These are phyloP conservation scores for Phenganax stokvisi DNA, from an alignment of 92 coral and sea anemone genomes.

Conservation along the genomic window DNA sequence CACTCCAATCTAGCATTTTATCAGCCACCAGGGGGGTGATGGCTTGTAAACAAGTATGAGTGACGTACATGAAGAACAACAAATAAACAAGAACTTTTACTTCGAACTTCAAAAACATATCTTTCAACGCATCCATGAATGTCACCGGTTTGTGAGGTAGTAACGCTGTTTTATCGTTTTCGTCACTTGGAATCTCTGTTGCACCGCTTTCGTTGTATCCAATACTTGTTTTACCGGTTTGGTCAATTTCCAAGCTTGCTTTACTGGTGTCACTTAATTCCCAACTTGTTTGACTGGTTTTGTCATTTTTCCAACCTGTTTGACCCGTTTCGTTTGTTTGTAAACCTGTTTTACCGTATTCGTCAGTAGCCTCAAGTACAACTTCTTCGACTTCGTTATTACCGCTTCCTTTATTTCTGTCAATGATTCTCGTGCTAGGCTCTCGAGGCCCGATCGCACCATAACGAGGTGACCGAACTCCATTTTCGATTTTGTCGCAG, in stretches of 20 bases:
- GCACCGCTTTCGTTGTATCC: neutral
- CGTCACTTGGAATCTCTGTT: neutral
- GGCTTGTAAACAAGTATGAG: constrained; percentile 36
- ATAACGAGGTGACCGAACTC: neutral
- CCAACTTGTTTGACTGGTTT: too few species aligned
- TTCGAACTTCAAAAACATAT: constrained; percentile 35
- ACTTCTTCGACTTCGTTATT: neutral
- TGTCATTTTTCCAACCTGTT: too few species aligned
- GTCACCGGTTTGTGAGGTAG: neutral
- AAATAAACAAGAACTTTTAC: constrained; percentile 32
- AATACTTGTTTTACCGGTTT: too few species aligned
- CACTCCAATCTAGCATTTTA: constrained; percentile 30
- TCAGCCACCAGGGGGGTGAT: constrained; percentile 35
- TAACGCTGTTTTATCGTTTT: neutral
- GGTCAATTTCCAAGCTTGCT: too few species aligned
- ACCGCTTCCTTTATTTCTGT: neutral
- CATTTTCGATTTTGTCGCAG: neutral
- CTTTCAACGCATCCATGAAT: constrained; percentile 17
- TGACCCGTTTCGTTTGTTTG: too few species aligned
- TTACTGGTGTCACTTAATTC: too few species aligned
- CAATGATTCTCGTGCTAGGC: neutral
- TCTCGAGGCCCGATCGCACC: neutral
- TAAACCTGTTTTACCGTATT: too few species aligned
- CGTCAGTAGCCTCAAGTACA: neutral
- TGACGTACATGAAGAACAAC: constrained; percentile 38